Evolutionary conservation across 2,113 vertebrate species (phyloP).

Genomic region (Heterotis niloticus): DNA sequence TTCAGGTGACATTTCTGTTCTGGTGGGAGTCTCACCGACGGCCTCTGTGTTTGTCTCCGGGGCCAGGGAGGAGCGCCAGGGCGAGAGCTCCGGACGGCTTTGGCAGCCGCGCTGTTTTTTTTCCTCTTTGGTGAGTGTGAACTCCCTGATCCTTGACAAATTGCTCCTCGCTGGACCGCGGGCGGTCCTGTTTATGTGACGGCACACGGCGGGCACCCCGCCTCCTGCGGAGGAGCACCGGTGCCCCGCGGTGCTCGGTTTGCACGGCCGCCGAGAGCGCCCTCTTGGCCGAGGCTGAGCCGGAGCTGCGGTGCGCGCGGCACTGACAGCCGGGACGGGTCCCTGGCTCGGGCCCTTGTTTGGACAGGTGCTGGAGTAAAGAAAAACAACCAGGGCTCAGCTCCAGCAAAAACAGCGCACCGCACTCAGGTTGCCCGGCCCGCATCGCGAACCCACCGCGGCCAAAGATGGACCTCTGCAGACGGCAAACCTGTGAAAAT

Average conservation of each 20-base stretch:
- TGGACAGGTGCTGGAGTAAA: conserved; percentile 72
- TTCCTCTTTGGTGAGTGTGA: neutral
- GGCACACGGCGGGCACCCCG: neutral
- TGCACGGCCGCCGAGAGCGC: conserved; percentile 48
- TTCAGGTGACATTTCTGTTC: conserved; percentile 38
- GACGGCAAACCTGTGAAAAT: conserved; percentile 42
- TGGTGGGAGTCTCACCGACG: conserved; percentile 40
- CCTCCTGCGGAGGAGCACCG: conserved; percentile 18
- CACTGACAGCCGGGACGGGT: conserved; percentile 60
- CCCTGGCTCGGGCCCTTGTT: conserved; percentile 66
- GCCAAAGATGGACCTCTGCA: conserved; percentile 53
- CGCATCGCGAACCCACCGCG: conserved; percentile 39
- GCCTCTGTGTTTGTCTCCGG: conserved; percentile 12
- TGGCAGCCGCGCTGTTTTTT: neutral
- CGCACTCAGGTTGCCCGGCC: conserved; percentile 37
- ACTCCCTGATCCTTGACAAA: neutral
- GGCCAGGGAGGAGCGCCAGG: conserved; percentile 5
- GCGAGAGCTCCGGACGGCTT: neutral
- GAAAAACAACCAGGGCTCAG: conserved; percentile 59
- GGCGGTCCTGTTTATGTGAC: neutral
- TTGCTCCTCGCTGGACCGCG: neutral
- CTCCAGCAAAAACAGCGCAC: conserved; percentile 53
- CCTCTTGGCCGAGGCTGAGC: conserved; percentile 49
- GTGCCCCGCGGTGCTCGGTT: conserved; percentile 44
- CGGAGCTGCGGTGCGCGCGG: conserved; percentile 54